Conservation (phyloP, 2,888 invertebrate genomes). For the Agrypnus murinus region DNA sequence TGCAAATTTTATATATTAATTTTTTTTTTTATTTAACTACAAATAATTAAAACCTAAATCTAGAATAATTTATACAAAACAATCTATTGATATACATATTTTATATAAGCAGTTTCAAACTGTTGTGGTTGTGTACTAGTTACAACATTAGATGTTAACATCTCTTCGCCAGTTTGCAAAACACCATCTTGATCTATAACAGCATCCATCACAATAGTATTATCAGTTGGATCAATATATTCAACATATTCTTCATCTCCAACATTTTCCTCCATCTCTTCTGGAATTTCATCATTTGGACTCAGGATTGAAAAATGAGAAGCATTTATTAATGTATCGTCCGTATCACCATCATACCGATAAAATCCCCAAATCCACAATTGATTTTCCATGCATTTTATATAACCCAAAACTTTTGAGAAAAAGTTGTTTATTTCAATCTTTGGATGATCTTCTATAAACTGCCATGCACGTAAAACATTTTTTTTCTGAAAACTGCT, state of each 20-base stretch:
- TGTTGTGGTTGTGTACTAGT: constrained; percentile 35
- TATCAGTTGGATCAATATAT: constrained; percentile 53
- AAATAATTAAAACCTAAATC: too few relatives aligned
- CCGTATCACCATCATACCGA: constrained; percentile 61
- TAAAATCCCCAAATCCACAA: constrained; percentile 70
- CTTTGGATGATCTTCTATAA: constrained; percentile 67
- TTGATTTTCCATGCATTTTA: constrained; percentile 69
- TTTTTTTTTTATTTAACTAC: too few relatives aligned
- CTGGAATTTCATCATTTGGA: constrained; percentile 46
- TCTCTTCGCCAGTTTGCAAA: constrained; percentile 52
- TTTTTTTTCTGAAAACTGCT: constrained; percentile 68
- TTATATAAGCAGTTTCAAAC: constrained; percentile 56
- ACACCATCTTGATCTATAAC: constrained; percentile 63
- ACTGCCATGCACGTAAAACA: constrained; percentile 67
- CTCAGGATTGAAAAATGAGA: constrained; percentile 60
- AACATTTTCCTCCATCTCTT: constrained; percentile 71
- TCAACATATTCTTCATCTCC: constrained; percentile 65
- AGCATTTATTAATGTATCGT: constrained; percentile 65
- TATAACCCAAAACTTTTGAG: constrained; percentile 67
- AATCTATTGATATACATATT: constrained; percentile 55
- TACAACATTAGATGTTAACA: constrained; percentile 18
- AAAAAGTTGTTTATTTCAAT: constrained; percentile 68
- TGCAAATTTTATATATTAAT: too few relatives aligned
- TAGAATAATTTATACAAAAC: too few relatives aligned
- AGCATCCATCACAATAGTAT: constrained; percentile 63